phyloP scores from a whole-genome alignment of 2,888 invertebrate species.

The Polydrusus cervinus region DNA sequence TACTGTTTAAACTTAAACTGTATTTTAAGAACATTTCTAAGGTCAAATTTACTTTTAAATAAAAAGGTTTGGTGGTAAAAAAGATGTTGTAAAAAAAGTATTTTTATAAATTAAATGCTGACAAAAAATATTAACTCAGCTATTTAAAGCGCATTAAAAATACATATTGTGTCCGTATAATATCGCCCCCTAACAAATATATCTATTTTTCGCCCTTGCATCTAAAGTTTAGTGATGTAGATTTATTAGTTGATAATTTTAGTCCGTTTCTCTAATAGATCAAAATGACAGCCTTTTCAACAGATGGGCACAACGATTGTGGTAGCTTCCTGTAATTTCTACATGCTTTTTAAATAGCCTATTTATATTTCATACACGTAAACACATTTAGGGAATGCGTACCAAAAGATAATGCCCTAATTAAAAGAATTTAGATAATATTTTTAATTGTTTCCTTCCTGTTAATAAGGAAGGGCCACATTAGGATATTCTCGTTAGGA shows the following conservation, averaged over 20 bases:
- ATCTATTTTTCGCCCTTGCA: neutral
- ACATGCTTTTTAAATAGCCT: conserved; percentile 22
- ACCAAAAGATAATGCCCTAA: conserved; percentile 3
- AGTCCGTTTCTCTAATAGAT: conserved; percentile 30
- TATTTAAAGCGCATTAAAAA: conserved; percentile 2
- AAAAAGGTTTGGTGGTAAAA: too few relatives aligned
- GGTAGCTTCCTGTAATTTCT: conserved; percentile 36
- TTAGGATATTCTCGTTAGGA: neutral
- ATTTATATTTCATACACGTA: conserved; percentile 4
- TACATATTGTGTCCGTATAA: neutral
- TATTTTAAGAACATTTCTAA: too few relatives aligned
- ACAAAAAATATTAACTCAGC: neutral
- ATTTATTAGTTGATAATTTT: conserved; percentile 42
- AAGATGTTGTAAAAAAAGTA: too few relatives aligned
- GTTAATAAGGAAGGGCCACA: neutral
- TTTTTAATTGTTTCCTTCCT: conserved; percentile 4
- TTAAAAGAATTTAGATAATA: conserved; percentile 6
- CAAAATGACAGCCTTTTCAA: conserved; percentile 43
- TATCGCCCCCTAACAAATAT: neutral
- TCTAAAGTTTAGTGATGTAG: conserved; percentile 21
- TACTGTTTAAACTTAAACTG: too few relatives aligned
- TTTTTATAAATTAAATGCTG: neutral
- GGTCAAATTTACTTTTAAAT: too few relatives aligned
- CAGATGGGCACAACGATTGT: conserved; percentile 35
- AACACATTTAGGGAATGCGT: neutral